Evolutionary conservation across 2,113 vertebrate genomes (phyloP).

Genomic region (Uria aalge): DNA sequence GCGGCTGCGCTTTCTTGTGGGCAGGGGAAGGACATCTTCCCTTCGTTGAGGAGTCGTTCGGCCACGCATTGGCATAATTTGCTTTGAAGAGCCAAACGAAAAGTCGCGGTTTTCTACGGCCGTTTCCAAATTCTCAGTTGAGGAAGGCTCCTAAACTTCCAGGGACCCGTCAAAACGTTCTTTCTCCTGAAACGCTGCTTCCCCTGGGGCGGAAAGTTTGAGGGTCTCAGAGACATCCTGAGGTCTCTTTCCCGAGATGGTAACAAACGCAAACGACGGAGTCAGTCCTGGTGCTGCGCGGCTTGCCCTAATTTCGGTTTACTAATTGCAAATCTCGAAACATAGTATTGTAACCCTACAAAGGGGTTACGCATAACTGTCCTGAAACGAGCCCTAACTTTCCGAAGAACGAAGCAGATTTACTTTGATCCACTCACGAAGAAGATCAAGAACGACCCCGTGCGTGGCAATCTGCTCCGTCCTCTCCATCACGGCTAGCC

Average conservation of each 20-base stretch:
- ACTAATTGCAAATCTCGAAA: neutral
- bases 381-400: neutral
- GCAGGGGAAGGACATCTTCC: neutral
- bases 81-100: neutral
- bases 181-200: neutral
- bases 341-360: too few species aligned
- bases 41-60: neutral
- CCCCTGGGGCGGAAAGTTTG: neutral
- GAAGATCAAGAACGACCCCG: neutral
- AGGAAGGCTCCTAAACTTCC: neutral
- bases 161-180: neutral
- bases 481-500: neutral
- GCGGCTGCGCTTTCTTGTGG: neutral
- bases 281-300: neutral
- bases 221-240: neutral
- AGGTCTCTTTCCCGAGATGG: neutral
- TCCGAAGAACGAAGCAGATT: neutral
- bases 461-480: neutral
- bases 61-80: neutral
- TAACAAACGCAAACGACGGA: neutral
- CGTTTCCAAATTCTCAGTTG: neutral
- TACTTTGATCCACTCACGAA: neutral
- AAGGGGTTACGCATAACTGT: neutral
- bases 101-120: rapidly evolving
- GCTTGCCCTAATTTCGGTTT: neutral